Base-by-base conservation (phyloP, 2,113 vertebrate species). In the Phrynosoma blainvillii region DNA sequence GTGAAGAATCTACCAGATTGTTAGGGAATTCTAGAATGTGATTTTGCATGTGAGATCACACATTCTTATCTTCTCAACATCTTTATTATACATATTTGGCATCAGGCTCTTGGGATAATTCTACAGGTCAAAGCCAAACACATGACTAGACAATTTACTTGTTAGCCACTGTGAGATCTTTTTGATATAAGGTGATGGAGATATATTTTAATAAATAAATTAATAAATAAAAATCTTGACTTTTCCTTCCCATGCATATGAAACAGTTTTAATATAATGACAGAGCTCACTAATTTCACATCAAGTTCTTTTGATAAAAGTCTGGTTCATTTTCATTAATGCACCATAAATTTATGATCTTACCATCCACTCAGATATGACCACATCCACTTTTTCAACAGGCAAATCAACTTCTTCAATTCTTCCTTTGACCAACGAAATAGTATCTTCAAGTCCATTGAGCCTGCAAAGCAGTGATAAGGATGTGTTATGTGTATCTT, bases 351-450 rank as follows among this genome's bases (percentile, higher is more conserved):
- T n/a, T 52, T 30, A 42, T 91, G n/a, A 40, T 7, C 98, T 98
- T 94, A 99, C 99, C 99, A 99, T 99, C 99, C 99, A 99, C 56
- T 99, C 99, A 1, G 98, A 99, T 96, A 99, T 96, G 94, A 99
- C 98, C 89, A 99, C 87, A 92, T 99, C 99, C 91, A 99, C 99
- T 95, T 98, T 98, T 89, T 98, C 97, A 93, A 98, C 92, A 40
- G 98, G 98, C 73, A 99, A 97, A 87, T 93, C 93, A 87, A 99
- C 97, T 92, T 99, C 98, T 95, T 99, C 99, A 0, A 99, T 98
- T 91, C 98, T 97, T 92, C 99, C 99, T 97, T 99, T 99, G 88
- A 99, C 96, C 92, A 99, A 93, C 0, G 92, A 97, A 95, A 99
- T 91, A 54, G 86, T 96, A 92, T 97, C 97, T 91, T 98, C 97